phyloP scores from a whole-genome alignment of 2,888 invertebrate species.

The Teleogryllus oceanicus region DNA sequence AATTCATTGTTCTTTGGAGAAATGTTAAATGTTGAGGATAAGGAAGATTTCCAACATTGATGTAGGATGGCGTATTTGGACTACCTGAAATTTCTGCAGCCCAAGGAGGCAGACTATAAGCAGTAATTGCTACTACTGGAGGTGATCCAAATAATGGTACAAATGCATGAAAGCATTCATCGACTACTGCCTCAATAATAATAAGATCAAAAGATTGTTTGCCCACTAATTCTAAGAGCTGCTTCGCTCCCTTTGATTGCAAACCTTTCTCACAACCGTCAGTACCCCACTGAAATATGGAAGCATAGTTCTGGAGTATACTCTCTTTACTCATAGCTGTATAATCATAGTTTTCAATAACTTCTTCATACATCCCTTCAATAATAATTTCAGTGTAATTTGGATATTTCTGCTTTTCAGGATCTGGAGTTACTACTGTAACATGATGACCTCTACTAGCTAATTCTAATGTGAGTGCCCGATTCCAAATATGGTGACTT shows the following conservation, averaged over 20 bases:
- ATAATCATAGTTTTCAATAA: background rate
- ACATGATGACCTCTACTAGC: conserved; percentile 34
- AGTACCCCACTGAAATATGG: conserved; percentile 23
- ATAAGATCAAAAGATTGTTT: conserved; percentile 33
- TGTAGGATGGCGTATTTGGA: conserved; percentile 33
- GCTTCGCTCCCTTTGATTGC: conserved; percentile 23
- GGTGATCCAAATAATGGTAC: conserved; percentile 30
- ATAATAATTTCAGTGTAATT: conserved; percentile 32
- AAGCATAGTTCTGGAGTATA: background rate
- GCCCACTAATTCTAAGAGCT: conserved; percentile 23
- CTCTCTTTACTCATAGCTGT: background rate
- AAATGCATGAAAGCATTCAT: conserved; percentile 33
- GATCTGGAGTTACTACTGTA: conserved; percentile 35
- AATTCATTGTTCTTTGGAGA: conserved; percentile 32
- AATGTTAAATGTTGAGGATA: conserved; percentile 35
- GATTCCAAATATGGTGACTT: conserved; percentile 36
- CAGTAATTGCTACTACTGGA: conserved; percentile 34
- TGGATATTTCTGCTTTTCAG: conserved; percentile 29
- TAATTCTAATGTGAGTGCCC: conserved; percentile 30
- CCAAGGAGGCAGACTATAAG: conserved; percentile 33
- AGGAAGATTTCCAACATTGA: conserved; percentile 27
- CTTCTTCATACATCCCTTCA: conserved; percentile 29
- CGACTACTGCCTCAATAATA: conserved; percentile 29
- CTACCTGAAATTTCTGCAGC: conserved; percentile 27
- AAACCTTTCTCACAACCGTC: conserved; percentile 26